A percentile compares a stretch with the other conserved stretches of the same genome.
phyloP scores from a whole-genome alignment of 1,140 invertebrate genomes.

The Dreissena polymorpha region DNA sequence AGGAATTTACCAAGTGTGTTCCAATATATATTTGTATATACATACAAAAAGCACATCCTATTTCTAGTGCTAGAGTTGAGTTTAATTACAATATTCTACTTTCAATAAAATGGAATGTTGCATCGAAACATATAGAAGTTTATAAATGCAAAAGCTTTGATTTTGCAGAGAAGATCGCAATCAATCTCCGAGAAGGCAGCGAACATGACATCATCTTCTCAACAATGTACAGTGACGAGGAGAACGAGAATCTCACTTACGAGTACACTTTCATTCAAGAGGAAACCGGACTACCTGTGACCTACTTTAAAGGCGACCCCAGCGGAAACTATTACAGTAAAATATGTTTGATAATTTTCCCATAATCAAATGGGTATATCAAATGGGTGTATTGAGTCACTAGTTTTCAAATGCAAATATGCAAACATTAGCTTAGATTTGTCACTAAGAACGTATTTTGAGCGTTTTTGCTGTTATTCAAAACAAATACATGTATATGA shows the following conservation, averaged over 20 bases:
- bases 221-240: constrained; percentile 5
- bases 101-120: too few relatives aligned
- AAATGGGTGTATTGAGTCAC: not conserved
- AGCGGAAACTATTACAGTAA: constrained; percentile 5
- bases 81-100: too few relatives aligned
- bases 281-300: not conserved
- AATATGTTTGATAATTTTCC: not conserved
- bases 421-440: not conserved
- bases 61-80: too few relatives aligned
- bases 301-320: not conserved
- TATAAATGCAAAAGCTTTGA: not conserved
- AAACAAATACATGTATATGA: not conserved
- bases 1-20: not conserved
- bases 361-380: not conserved
- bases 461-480: not conserved
- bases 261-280: constrained; percentile 1
- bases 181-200: not conserved
- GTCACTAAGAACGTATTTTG: not conserved
- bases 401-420: not conserved
- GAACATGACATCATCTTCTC: constrained; percentile 22
- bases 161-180: not conserved
- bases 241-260: constrained; percentile 14
- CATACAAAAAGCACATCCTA: too few relatives aligned
- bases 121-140: too few relatives aligned
- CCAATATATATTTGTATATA: too few relatives aligned